Conservation (phyloP, 2,113 vertebrate species). For the Taurulus bubalis region DNA sequence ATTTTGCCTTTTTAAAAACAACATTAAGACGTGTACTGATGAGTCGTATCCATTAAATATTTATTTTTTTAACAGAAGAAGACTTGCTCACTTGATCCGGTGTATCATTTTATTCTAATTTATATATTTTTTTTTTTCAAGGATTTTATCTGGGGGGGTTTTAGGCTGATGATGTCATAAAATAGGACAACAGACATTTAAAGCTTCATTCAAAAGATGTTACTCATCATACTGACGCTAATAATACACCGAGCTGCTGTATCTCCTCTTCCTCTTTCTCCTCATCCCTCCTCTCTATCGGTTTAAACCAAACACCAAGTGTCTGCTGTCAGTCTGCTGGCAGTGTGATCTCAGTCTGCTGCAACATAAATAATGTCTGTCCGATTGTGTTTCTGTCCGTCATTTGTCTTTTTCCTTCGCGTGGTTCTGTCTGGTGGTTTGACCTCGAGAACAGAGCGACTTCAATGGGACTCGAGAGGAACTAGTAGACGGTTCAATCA, state of each 20-base stretch:
- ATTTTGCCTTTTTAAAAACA: background rate
- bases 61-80: background rate
- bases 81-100: background rate
- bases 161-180: background rate
- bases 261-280: background rate
- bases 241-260: conserved; percentile 23
- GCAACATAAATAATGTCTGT: conserved; percentile 72
- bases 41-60: background rate
- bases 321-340: conserved; percentile 70
- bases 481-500: conserved; percentile 42
- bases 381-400: conserved; percentile 26
- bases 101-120: background rate
- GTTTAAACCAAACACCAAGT: conserved; percentile 70
- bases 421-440: conserved; percentile 27
- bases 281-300: conserved; percentile 10
- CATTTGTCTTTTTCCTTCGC: background rate
- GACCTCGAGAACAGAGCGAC: conserved; percentile 39
- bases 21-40: background rate
- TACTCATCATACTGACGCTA: conserved; percentile 26
- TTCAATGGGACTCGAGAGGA: conserved; percentile 32
- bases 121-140: background rate
- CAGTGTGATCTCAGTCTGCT: conserved; percentile 51
- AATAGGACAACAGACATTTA: background rate
- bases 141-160: background rate
- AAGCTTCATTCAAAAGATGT: conserved; percentile 17